Conservation (phyloP, 2,113 vertebrate genomes). For the Camelus bactrianus region DNA sequence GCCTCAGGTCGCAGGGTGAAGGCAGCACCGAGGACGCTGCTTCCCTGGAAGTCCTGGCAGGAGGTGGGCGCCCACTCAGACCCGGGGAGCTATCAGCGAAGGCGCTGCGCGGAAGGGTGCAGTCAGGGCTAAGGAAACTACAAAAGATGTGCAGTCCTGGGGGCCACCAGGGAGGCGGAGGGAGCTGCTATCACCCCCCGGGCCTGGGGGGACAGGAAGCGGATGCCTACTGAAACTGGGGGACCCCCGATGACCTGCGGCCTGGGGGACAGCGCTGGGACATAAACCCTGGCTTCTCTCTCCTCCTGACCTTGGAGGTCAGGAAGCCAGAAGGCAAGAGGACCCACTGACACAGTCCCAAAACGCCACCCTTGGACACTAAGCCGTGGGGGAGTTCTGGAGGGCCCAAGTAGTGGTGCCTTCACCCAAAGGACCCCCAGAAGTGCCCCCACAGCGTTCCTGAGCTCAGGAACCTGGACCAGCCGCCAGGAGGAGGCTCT, state of each 20-base stretch:
- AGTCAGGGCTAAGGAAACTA: neutral
- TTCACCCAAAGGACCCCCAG: neutral
- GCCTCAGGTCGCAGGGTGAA: neutral
- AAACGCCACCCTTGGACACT: neutral
- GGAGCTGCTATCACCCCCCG: accelerated
- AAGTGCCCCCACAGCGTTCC: neutral
- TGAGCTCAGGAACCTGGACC: neutral
- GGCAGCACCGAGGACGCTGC: neutral
- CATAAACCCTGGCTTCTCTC: neutral
- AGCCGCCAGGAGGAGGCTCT: accelerated
- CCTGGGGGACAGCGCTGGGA: neutral
- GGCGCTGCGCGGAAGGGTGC: accelerated
- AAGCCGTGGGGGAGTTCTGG: accelerated
- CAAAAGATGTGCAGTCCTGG: no score
- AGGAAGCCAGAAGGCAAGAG: neutral
- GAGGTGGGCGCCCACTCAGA: neutral
- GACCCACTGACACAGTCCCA: accelerated
- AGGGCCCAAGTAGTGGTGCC: neutral
- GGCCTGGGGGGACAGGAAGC: neutral
- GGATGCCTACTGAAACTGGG: neutral
- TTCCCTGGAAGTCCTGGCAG: neutral
- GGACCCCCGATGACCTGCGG: accelerated
- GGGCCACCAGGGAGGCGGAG: neutral
- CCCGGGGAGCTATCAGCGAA: accelerated
- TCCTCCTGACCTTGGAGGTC: neutral